Base-by-base conservation (phyloP, 1,140 invertebrate species). In the Formica selysi region DNA sequence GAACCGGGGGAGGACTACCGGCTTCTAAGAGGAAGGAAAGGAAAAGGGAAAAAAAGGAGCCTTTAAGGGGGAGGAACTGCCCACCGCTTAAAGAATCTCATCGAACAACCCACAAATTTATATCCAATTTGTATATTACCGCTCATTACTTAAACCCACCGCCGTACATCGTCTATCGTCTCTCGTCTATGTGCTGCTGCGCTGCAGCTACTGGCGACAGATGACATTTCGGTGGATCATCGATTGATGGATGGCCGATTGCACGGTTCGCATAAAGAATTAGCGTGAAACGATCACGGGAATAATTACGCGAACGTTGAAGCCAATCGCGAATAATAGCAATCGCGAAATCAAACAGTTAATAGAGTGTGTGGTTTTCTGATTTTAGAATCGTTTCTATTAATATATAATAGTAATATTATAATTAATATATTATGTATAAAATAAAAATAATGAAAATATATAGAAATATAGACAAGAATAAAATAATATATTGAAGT, bases 41-140 rank as follows among this genome's bases (percentile, higher is more conserved):
- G 78, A 87, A 87, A 83, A 86, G 54, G 16, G 44, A 85, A 76
- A 76, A 86, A 85, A 86, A 54, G 10, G 54, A 87, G 76, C 65
- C 78, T 76, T 86, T 76, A 73, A 76, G 85, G 84, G 79, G 44
- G 80, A 86, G 86, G 70, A 86, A 86, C 89, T 90, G 86, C 89
- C 89, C 90, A 88, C 79, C 89, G 89, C 87, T 91, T 91, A 90
- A 91, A 91, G 84, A 91, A 91, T 91, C 90, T 91, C 90, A 90
- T 91, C 89, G 89, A 90, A 91, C 86, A 85, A 85, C 89, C 90
- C 80, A 90, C 87, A 91, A 91, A 91, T 90, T 91, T 90, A 91
- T 91, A 89, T 90, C 90, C 90, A 91, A 90, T 91, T 91, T 91
- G 89, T 90, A 87, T 90, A 89, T 89, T 91, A 91, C 89, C 89